A percentile compares a stretch with the other conserved stretches of the same genome.
Conservation (phyloP, 2,113 vertebrate genomes). For the Pionites leucogaster region DNA sequence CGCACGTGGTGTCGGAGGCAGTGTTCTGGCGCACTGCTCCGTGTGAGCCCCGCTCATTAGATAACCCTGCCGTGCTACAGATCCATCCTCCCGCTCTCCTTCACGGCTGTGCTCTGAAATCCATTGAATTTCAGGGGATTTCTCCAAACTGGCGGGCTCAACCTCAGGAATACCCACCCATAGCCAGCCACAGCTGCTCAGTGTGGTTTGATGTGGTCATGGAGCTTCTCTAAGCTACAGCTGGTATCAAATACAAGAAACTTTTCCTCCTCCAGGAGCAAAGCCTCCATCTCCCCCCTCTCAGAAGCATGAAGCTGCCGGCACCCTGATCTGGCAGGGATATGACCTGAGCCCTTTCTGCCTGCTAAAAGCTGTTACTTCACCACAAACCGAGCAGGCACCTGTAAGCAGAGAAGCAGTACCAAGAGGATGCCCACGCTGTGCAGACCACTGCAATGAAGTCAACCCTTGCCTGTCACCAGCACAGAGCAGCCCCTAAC, state of each 20-base stretch:
- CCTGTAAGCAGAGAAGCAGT: not conserved
- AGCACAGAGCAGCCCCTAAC: not conserved
- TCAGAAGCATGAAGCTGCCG: not conserved
- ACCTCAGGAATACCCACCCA: not conserved
- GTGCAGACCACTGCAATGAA: not conserved
- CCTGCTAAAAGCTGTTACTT: not conserved
- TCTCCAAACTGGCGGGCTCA: not conserved
- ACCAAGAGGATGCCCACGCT: not conserved
- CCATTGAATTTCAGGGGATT: not conserved
- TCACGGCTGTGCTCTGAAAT: not conserved
- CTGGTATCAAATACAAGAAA: not conserved
- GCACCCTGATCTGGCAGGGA: not conserved
- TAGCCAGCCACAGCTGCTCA: not conserved
- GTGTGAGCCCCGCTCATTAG: not conserved
- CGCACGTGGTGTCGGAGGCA: not conserved
- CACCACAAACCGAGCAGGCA: not conserved
- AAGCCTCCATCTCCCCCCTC: not conserved
- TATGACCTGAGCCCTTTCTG: not conserved
- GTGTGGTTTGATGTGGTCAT: rapidly evolving
- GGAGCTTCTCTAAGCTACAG: not conserved
- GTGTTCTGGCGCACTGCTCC: not conserved
- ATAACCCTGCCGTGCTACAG: not conserved
- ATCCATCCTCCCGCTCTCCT: not conserved
- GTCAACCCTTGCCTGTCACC: not conserved
- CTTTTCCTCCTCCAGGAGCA: not conserved